A percentile compares a stretch with the other conserved stretches of the same genome.
Conservation (phyloP, 2,797 vertebrate genomes). For the Rhyacichthys aspro region DNA sequence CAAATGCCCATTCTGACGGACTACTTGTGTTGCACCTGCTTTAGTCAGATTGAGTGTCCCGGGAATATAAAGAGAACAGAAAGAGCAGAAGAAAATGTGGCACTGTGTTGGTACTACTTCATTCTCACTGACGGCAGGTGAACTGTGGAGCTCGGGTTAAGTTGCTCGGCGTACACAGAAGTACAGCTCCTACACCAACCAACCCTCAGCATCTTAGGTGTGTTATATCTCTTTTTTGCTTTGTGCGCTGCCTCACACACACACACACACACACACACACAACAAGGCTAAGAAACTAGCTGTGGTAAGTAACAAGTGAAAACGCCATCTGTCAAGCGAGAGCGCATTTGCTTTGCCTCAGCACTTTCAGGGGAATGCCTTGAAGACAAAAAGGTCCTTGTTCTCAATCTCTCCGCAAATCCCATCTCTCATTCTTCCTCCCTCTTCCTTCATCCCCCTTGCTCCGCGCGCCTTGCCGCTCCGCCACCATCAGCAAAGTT, state of each 20-base stretch:
- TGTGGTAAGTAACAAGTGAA: constrained; percentile 84
- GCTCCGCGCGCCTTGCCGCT: constrained; percentile 71
- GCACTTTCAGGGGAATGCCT: constrained; percentile 82
- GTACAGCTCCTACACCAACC: constrained; percentile 28
- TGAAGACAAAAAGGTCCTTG: constrained; percentile 84
- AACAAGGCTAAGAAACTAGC: constrained; percentile 73
- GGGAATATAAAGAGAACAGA: too few species aligned
- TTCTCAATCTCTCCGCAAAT: constrained; percentile 80
- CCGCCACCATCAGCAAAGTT: constrained; percentile 83
- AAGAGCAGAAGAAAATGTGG: too few species aligned
- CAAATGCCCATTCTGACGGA: constrained; percentile 12
- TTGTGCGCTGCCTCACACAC: constrained; percentile 18
- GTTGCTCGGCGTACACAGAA: constrained; percentile 17
- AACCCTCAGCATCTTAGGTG: constrained; percentile 57
- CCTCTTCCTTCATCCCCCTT: constrained; percentile 76
- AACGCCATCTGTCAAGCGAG: constrained; percentile 82
- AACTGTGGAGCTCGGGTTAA: background rate
- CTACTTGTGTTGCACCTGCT: constrained; percentile 3
- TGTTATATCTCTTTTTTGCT: constrained; percentile 50
- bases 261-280: constrained; percentile 20
- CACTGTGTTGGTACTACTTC: too few species aligned
- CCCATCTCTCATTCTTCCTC: constrained; percentile 82
- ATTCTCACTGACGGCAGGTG: background rate
- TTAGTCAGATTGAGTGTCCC: constrained; percentile 1
- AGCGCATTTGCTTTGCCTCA: constrained; percentile 80